phyloP scores from a whole-genome alignment of 2,888 invertebrate species.

The Lasioglossum leucozonium region DNA sequence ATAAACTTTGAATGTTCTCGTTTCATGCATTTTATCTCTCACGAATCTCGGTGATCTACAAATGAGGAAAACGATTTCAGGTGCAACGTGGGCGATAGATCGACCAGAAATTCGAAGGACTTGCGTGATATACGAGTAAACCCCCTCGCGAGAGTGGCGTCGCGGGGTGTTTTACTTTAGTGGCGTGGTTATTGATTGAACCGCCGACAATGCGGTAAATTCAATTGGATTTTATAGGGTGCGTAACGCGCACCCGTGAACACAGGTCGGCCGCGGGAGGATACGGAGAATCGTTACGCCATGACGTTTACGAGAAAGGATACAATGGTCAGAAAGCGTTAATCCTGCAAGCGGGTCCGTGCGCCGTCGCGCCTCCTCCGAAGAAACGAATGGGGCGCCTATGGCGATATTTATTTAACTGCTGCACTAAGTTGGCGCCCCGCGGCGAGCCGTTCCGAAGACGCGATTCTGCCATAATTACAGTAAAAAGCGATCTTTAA shows the following conservation, averaged over 20 bases:
- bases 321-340: slow-evolving; percentile 67
- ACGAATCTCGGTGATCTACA: background rate
- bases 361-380: slow-evolving; percentile 65
- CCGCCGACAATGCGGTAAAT: slow-evolving; percentile 64
- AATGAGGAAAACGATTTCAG: background rate
- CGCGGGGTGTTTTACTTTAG: slow-evolving; percentile 28
- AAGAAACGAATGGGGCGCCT: slow-evolving; percentile 70
- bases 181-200: slow-evolving; percentile 40
- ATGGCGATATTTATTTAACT: slow-evolving; percentile 79
- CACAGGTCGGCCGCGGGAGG: slow-evolving; percentile 22
- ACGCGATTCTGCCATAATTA: slow-evolving; percentile 77
- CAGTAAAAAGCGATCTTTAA: slow-evolving; percentile 76
- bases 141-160: background rate
- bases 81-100: background rate
- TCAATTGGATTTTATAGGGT: slow-evolving; percentile 66
- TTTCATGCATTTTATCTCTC: background rate
- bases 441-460: slow-evolving; percentile 74
- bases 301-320: slow-evolving; percentile 65
- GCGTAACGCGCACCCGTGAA: slow-evolving; percentile 62
- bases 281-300: slow-evolving; percentile 46
- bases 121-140: background rate
- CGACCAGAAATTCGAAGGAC: background rate
- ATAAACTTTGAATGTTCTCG: background rate
- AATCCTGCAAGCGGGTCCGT: slow-evolving; percentile 49
- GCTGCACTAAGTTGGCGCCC: slow-evolving; percentile 77